These are phyloP conservation scores for Omphaloscelis lunosa DNA, from an alignment of 2,888 invertebrate genomes.

Conservation along the genomic window DNA sequence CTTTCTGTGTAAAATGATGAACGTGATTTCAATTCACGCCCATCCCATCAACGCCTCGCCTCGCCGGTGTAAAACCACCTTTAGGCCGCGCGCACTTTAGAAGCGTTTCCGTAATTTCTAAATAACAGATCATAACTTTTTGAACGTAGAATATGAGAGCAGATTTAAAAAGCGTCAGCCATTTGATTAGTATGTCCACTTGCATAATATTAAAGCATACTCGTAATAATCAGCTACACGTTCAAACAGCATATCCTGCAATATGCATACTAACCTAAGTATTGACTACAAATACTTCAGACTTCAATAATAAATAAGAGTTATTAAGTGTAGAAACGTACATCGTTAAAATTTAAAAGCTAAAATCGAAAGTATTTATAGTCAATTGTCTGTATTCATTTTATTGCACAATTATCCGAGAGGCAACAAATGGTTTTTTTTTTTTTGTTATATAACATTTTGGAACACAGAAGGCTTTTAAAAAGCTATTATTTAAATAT, in stretches of 20 bases:
- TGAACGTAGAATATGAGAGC: neutral
- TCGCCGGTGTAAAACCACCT: too few relatives aligned
- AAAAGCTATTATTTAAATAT: neutral
- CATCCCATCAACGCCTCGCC: too few relatives aligned
- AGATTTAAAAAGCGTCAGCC: neutral
- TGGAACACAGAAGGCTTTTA: neutral
- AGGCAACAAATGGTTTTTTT: neutral
- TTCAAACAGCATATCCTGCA: conserved; percentile 59
- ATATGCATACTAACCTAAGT: conserved; percentile 60
- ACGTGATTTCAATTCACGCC: too few relatives aligned
- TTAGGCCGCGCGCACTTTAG: too few relatives aligned
- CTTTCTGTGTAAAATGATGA: too few relatives aligned
- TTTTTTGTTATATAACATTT: conserved; percentile 32
- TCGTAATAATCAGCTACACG: conserved; percentile 53
- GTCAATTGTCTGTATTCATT: conserved; percentile 51
- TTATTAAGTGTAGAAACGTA: conserved; percentile 40
- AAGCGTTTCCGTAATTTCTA: neutral
- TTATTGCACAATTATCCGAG: neutral
- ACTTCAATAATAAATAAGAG: conserved; percentile 55
- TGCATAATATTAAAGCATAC: conserved; percentile 59
- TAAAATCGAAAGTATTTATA: conserved; percentile 60
- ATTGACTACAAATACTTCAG: conserved; percentile 63
- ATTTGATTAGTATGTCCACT: conserved; percentile 42
- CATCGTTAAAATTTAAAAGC: conserved; percentile 47
- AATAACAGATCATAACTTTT: neutral